These are phyloP conservation scores for Hypomesus transpacificus DNA, from an alignment of 2,113 vertebrate genomes.

Conservation along the genomic window DNA sequence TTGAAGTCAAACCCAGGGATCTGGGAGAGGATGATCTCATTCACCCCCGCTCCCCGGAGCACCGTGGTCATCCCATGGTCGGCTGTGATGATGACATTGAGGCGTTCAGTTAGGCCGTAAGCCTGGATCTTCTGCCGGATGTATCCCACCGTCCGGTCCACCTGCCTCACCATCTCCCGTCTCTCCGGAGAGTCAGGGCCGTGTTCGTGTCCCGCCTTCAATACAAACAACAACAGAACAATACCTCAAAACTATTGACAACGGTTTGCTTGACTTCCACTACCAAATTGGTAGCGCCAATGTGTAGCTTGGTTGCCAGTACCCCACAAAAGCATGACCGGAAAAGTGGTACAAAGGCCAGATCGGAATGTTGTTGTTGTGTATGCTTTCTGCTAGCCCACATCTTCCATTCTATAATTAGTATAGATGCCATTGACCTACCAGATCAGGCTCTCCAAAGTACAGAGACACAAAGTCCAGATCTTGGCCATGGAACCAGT, in stretches of 20 bases:
- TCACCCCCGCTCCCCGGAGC: conserved; percentile 18
- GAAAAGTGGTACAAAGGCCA: no score
- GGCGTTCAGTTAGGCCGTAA: conserved; percentile 53
- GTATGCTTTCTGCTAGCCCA: no score
- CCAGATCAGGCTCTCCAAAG: conserved; percentile 82
- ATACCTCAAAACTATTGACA: no score
- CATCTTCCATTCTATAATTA: no score
- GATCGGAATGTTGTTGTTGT: no score
- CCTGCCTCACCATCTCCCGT: conserved; percentile 74
- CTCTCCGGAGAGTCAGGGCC: conserved; percentile 79
- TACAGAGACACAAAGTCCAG: conserved; percentile 85
- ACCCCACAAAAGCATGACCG: no score
- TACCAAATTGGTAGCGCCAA: no score
- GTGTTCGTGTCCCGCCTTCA: conserved; percentile 67
- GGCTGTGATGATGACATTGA: conserved; percentile 82
- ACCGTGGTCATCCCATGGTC: conserved; percentile 85
- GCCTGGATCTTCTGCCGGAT: conserved; percentile 63
- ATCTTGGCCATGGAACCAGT: conserved; percentile 72
- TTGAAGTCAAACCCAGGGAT: conserved; percentile 74
- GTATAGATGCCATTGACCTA: no score
- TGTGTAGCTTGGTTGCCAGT: no score
- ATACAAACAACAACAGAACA: no score
- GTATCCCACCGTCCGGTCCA: conserved; percentile 84
- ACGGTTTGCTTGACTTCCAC: no score
- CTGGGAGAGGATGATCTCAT: conserved; percentile 67